phyloP scores from a whole-genome alignment of 2,888 invertebrate genomes.

The Synanthedon formicaeformis region DNA sequence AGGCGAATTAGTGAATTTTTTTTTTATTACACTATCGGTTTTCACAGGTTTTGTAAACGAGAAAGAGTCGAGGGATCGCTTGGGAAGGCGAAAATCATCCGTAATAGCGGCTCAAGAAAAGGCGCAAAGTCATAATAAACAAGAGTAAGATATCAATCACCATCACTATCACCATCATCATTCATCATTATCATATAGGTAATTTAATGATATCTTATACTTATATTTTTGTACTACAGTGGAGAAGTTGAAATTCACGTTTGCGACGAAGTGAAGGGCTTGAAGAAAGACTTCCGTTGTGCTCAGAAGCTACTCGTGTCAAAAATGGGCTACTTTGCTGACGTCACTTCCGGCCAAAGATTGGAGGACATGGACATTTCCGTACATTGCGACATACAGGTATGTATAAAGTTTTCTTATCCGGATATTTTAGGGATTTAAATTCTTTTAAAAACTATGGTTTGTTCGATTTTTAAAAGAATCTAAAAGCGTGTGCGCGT shows the following conservation, averaged over 20 bases:
- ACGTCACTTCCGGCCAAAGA: conserved; percentile 84
- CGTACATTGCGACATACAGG: conserved; percentile 95
- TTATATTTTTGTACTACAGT: conserved; percentile 34
- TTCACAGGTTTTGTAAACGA: conserved; percentile 50
- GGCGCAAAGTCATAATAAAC: conserved; percentile 44
- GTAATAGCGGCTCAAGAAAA: conserved; percentile 47
- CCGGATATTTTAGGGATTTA: too few relatives aligned
- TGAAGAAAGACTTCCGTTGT: conserved; percentile 90
- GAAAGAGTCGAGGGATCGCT: conserved; percentile 54
- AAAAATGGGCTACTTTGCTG: conserved; percentile 96
- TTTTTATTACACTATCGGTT: neutral
- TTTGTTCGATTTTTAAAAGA: too few relatives aligned
- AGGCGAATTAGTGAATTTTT: too few relatives aligned
- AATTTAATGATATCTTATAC: too few relatives aligned
- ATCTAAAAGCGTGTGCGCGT: too few relatives aligned
- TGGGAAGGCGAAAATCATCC: conserved; percentile 62
- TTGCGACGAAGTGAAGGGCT: conserved; percentile 92
- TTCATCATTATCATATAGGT: too few relatives aligned
- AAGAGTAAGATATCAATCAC: conserved; percentile 48
- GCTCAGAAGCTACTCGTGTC: conserved; percentile 86
- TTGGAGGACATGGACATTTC: conserved; percentile 95
- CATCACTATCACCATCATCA: too few relatives aligned
- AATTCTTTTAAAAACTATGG: too few relatives aligned
- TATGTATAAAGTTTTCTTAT: conserved; percentile 61
- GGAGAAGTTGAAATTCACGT: conserved; percentile 93